Percentiles rank a stretch among this genome's conserved stretches.
These are phyloP conservation scores for Mylabris sibirica DNA, from an alignment of 2,888 invertebrate species.

Conservation along the genomic window DNA sequence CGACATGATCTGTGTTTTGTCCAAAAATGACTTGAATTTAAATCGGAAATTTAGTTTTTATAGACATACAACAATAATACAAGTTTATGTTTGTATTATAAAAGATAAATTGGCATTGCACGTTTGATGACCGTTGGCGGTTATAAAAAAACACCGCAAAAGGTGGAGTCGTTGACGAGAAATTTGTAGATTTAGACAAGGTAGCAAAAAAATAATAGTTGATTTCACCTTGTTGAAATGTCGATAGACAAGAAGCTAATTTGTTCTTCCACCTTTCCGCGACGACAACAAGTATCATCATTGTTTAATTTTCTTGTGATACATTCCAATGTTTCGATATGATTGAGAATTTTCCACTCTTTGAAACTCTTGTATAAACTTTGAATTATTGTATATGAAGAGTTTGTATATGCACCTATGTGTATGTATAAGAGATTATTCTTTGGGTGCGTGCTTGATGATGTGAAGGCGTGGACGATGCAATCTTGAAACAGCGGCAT, in stretches of 20 bases:
- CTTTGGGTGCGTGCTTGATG: conserved; percentile 7
- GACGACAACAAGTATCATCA: too few relatives aligned
- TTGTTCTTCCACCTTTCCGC: too few relatives aligned
- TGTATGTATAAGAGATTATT: not conserved
- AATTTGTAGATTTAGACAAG: conserved; percentile 19
- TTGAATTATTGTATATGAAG: not conserved
- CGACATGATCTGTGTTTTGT: conserved; percentile 4
- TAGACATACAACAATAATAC: conserved; percentile 20
- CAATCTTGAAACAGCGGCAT: conserved; percentile 36
- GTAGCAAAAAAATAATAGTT: not conserved
- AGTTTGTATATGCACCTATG: not conserved
- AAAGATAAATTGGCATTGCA: conserved; percentile 9
- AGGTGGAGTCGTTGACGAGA: conserved; percentile 25
- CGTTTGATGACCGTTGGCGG: not conserved
- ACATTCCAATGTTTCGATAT: not conserved
- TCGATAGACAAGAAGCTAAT: too few relatives aligned
- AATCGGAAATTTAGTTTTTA: conserved; percentile 24
- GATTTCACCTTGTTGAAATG: too few relatives aligned
- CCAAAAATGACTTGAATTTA: conserved; percentile 5
- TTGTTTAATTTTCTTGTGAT: not conserved
- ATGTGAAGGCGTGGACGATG: conserved; percentile 25
- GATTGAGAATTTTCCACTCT: not conserved
- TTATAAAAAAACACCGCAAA: conserved; percentile 24
- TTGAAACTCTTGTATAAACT: not conserved
- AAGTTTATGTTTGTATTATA: conserved; percentile 11